A percentile compares a stretch with the other conserved stretches of the same genome.
phyloP scores from a whole-genome alignment of 2,888 invertebrate genomes.

The Sycophila texana region DNA sequence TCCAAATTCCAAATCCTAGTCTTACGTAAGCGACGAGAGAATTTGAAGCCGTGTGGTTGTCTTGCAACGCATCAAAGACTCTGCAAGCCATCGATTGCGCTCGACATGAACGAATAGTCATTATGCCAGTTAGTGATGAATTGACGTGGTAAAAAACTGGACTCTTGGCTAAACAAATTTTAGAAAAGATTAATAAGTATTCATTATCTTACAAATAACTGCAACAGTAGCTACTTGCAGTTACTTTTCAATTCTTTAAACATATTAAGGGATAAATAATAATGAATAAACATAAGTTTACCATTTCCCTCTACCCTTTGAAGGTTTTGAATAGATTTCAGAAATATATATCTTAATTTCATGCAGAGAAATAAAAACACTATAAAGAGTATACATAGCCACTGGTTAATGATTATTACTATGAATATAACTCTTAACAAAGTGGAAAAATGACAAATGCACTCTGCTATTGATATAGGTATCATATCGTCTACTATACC shows the following conservation, averaged over 20 bases:
- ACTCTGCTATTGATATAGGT: constrained; percentile 81
- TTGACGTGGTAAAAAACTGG: constrained; percentile 95
- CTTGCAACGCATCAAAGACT: constrained; percentile 86
- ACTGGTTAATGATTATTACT: constrained; percentile 84
- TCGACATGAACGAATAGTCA: constrained; percentile 89
- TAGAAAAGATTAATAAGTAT: constrained; percentile 80
- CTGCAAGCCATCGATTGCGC: constrained; percentile 84
- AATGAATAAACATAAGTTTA: too few species aligned
- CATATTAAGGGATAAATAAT: too few species aligned
- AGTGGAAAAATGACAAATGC: constrained; percentile 82
- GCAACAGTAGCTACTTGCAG: too few species aligned
- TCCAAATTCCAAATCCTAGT: constrained; percentile 79
- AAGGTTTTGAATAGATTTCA: constrained; percentile 84
- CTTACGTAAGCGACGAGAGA: constrained; percentile 81
- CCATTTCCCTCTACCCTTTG: constrained; percentile 80
- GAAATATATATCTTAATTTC: constrained; percentile 81
- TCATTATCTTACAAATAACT: constrained; percentile 76
- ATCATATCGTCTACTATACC: constrained; percentile 86
- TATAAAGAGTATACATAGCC: constrained; percentile 81
- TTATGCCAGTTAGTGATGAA: constrained; percentile 89
- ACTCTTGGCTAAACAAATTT: constrained; percentile 77
- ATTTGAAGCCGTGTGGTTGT: constrained; percentile 82
- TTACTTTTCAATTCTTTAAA: not conserved
- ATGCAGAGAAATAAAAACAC: constrained; percentile 82
- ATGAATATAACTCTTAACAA: constrained; percentile 84